Evolutionary conservation across 2,888 invertebrate genomes (phyloP).

Genomic region (Lumbricus terrestris): DNA sequence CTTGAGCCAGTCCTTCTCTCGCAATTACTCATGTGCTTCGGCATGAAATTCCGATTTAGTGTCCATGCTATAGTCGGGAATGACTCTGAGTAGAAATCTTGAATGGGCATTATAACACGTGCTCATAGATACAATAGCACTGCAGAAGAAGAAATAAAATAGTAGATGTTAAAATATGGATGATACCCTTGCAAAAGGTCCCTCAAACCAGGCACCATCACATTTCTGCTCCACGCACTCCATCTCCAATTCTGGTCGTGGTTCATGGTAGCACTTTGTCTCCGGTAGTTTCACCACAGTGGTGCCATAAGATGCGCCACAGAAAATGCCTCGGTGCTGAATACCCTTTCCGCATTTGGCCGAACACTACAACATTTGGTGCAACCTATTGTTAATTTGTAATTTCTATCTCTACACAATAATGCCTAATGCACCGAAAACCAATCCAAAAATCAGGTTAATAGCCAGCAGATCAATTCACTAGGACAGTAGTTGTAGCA

Average conservation of each 20-base stretch:
- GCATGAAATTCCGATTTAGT: too few species aligned
- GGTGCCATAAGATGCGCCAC: constrained; percentile 34
- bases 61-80: too few species aligned
- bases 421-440: too few species aligned
- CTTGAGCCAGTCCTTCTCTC: too few species aligned
- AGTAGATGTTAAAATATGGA: background rate
- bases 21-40: too few species aligned
- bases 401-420: too few species aligned
- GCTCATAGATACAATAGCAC: too few species aligned
- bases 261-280: constrained; percentile 26
- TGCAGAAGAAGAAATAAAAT: background rate
- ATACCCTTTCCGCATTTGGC: constrained; percentile 52
- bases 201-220: constrained; percentile 79
- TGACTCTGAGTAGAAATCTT: too few species aligned
- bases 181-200: constrained; percentile 70
- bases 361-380: constrained; percentile 48
- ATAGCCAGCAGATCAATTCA: too few species aligned
- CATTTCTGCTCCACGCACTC: constrained; percentile 47
- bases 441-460: too few species aligned
- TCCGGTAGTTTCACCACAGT: background rate
- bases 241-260: constrained; percentile 23
- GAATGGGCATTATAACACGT: too few species aligned
- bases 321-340: constrained; percentile 48
- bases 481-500: too few species aligned
- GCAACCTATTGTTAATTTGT: background rate